A percentile compares a stretch with the other conserved stretches of the same genome.
Conservation (phyloP, 2,797 vertebrate genomes). For the Lindbergichthys nudifrons region DNA sequence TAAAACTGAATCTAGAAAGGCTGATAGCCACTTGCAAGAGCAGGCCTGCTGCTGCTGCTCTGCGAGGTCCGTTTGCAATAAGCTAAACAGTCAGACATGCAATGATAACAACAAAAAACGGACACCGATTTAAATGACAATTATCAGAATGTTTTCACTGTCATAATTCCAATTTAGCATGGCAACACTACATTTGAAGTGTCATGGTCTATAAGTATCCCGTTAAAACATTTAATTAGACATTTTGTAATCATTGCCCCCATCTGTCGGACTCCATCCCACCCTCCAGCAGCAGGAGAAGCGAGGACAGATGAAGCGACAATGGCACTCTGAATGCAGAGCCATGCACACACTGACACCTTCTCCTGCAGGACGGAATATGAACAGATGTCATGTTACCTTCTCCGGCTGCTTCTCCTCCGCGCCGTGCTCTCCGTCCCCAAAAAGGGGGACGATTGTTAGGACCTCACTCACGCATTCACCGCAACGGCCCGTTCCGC, state of each 20-base stretch:
- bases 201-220: slow-evolving; percentile 49
- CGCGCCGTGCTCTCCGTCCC: slow-evolving; percentile 76
- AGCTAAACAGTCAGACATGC: slow-evolving; percentile 48
- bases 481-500: slow-evolving; percentile 80
- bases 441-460: slow-evolving; percentile 70
- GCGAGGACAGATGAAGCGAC: slow-evolving; percentile 72
- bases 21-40: slow-evolving; percentile 48
- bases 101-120: slow-evolving; percentile 62
- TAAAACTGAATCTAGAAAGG: slow-evolving; percentile 40
- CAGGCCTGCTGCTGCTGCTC: slow-evolving; percentile 48
- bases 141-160: slow-evolving; percentile 8
- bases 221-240: slow-evolving; percentile 43
- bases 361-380: slow-evolving; percentile 34
- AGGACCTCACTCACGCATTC: slow-evolving; percentile 82
- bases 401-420: slow-evolving; percentile 70
- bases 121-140: slow-evolving; percentile 41
- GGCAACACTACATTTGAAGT: slow-evolving; percentile 48
- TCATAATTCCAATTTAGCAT: slow-evolving; percentile 38
- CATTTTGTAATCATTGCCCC: slow-evolving; percentile 52
- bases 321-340: slow-evolving; percentile 65
- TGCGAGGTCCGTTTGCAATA: slow-evolving; percentile 49
- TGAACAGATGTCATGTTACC: slow-evolving; percentile 76
- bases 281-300: slow-evolving; percentile 62
- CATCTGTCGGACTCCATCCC: slow-evolving; percentile 74
- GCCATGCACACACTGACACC: slow-evolving; percentile 64